Conservation (phyloP, 1,140 invertebrate species). For the Zaprionus kolodkinae region DNA sequence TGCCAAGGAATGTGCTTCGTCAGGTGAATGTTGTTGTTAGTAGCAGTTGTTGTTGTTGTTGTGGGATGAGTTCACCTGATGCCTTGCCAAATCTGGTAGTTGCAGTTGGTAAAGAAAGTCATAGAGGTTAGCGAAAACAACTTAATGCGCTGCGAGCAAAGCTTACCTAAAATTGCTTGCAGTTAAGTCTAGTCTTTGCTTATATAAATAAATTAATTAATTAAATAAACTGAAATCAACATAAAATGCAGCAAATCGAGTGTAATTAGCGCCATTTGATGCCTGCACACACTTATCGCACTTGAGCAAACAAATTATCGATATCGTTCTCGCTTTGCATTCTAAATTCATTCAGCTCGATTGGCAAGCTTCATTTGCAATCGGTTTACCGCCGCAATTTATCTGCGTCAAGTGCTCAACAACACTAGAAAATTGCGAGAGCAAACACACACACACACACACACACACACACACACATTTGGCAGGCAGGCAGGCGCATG, state of each 20-base stretch:
- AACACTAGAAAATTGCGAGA: slow-evolving; percentile 13
- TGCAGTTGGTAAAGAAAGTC: not conserved
- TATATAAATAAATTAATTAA: not conserved
- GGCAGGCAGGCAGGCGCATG: slow-evolving; percentile 25
- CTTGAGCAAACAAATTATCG: slow-evolving; percentile 3
- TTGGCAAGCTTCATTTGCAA: slow-evolving; percentile 26
- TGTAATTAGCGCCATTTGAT: not conserved
- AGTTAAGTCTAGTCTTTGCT: not conserved
- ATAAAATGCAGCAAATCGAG: not conserved
- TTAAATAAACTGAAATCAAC: not conserved
- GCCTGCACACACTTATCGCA: slow-evolving; percentile 1
- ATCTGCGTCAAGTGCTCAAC: slow-evolving; percentile 52
- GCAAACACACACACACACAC: too few relatives aligned
- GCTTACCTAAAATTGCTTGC: not conserved
- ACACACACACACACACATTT: slow-evolving; percentile 20
- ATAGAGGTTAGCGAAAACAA: slow-evolving; percentile 4
- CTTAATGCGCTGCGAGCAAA: not conserved
- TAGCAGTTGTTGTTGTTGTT: slow-evolving; percentile 8
- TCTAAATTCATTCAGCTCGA: slow-evolving; percentile 7
- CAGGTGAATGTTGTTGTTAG: slow-evolving; percentile 52
- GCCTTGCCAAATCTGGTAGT: slow-evolving; percentile 1
- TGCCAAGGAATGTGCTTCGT: slow-evolving; percentile 39
- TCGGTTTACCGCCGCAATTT: slow-evolving; percentile 42
- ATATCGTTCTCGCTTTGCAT: not conserved
- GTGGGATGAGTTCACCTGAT: not conserved